Base-by-base conservation (phyloP, 2,113 vertebrate species). In the Prochilodus magdalenae region DNA sequence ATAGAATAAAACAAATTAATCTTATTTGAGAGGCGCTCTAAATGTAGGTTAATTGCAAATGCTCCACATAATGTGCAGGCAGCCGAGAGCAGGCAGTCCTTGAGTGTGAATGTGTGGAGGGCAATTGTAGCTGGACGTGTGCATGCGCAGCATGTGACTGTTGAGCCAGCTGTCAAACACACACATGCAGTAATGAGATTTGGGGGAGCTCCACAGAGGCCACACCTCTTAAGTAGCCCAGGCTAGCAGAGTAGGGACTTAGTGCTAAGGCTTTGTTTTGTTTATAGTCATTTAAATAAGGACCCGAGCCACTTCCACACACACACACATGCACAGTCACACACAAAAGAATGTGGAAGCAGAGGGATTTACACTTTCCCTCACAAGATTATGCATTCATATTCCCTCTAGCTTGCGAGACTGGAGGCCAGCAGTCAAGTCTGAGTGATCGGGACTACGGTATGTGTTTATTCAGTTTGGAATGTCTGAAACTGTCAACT, bases 81-180 rank as follows among this genome's bases (percentile, higher is more conserved):
- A 73, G 67, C 47, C 22, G 66, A 84, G 57, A 49, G 55, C 75
- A 27, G 13, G 55, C n/a, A 81, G 75, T 79, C 53, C 85, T 71
- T 71, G 79, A 81, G 57, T 57, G 53, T 60, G 76, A 75, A 71
- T 70, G 60, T 78, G 51, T 73, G 47, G 80, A 79, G 62, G 70
- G 72, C 79, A 80, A 53, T 72, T 18, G 47, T 71, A 77, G 51
- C 57, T 71, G 86, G 80, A 79, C 30, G 57, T 71, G 77, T 78
- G 82, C 69, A 78, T 60, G 51, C 85, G 7, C 83, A 82, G 87
- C 82, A 77, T 84, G 88, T 74, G 73, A 83, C 65, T 33, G 55
- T 60, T 79, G 55, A 75, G 74, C 69, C 83, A 88, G 83, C 83
- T 81, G 85, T 84, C 83, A 82, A 82, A 44, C 40, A 44, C 40